A percentile compares a stretch with the other conserved stretches of the same genome.
Evolutionary conservation across 1,140 invertebrate genomes (phyloP).

Genomic region (Grapholita molesta): DNA sequence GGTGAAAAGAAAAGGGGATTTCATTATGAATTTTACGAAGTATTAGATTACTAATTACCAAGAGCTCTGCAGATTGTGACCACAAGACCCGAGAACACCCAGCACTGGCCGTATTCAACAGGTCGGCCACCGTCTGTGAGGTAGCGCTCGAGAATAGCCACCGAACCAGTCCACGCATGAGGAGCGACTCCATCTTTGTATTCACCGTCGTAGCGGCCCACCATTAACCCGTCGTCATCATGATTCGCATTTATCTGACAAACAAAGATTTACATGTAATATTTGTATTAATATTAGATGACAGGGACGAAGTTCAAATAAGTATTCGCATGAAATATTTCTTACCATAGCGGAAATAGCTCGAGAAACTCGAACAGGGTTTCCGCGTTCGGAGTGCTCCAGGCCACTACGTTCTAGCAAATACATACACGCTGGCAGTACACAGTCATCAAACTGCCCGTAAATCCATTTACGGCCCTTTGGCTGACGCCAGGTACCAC

Average conservation of each 20-base stretch:
- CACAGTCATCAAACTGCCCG: constrained; percentile 85
- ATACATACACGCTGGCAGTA: constrained; percentile 82
- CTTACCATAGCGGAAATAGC: constrained; percentile 85
- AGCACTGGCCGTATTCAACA: constrained; percentile 90
- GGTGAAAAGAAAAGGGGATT: not conserved
- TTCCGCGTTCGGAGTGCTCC: constrained; percentile 81
- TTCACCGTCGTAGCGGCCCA: constrained; percentile 86
- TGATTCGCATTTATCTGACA: constrained; percentile 78
- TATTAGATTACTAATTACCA: constrained; percentile 45
- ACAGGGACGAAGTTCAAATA: no score
- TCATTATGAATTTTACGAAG: not conserved
- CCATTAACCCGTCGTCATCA: constrained; percentile 84
- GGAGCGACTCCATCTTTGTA: constrained; percentile 84
- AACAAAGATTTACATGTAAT: not conserved
- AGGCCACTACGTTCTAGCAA: constrained; percentile 81
- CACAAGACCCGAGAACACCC: constrained; percentile 87
- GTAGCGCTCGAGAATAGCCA: constrained; percentile 84
- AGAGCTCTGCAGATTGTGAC: constrained; percentile 82
- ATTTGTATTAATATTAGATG: not conserved
- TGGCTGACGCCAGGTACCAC: constrained; percentile 82
- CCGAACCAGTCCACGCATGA: constrained; percentile 84
- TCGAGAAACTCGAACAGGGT: constrained; percentile 83
- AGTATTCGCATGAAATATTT: constrained; percentile 21
- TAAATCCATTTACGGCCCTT: constrained; percentile 86
- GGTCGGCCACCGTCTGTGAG: constrained; percentile 80